phyloP scores from a whole-genome alignment of 1,140 invertebrate species.

The Pogonognathellus flavescens region DNA sequence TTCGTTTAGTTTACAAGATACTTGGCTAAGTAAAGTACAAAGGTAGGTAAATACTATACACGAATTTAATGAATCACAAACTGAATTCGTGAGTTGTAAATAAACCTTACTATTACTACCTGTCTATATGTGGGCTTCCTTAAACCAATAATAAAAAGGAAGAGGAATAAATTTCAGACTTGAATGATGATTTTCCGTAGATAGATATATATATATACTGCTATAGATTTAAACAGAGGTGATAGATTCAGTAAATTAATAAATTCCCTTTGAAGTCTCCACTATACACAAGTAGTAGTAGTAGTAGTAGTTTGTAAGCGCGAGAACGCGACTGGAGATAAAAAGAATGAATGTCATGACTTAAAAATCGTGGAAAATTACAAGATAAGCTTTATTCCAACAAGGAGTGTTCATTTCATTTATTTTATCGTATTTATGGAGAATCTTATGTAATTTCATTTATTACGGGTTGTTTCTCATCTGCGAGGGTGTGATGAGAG shows the following conservation, averaged over 20 bases:
- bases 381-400: not conserved
- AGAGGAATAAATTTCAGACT: not conserved
- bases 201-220: too few species aligned
- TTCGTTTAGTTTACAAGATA: too few species aligned
- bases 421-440: constrained; percentile 1
- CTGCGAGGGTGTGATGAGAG: constrained; percentile 42
- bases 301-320: too few species aligned
- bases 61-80: too few species aligned
- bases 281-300: too few species aligned
- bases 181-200: not conserved
- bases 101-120: too few species aligned
- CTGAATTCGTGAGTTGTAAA: too few species aligned
- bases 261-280: not conserved
- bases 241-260: not conserved
- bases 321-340: not conserved
- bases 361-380: not conserved
- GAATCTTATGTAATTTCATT: constrained; percentile 8
- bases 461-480: constrained; percentile 19
- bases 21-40: too few species aligned
- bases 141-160: not conserved
- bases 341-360: not conserved
- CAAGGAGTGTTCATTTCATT: not conserved
- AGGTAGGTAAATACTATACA: too few species aligned
- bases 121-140: not conserved
- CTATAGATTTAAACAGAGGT: too few species aligned